Conservation (phyloP, 2,113 vertebrate genomes). For the Apeltes quadracus region DNA sequence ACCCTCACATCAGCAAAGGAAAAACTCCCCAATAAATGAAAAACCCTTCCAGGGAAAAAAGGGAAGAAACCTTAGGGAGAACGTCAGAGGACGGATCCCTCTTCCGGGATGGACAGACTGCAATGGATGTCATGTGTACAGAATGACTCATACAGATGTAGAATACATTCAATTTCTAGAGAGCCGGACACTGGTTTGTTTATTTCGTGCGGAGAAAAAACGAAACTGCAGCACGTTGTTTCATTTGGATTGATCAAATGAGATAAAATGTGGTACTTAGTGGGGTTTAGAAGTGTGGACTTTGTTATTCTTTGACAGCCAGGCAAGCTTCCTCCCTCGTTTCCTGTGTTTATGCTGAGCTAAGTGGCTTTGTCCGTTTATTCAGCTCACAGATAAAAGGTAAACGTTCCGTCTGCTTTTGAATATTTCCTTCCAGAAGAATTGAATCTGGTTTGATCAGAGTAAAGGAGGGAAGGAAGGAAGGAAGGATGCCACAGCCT, state of each 20-base stretch:
- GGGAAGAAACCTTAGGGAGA: too few species aligned
- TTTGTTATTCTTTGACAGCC: background rate
- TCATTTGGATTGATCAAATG: background rate
- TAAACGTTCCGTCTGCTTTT: conserved; percentile 1
- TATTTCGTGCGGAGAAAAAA: background rate
- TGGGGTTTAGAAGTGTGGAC: background rate
- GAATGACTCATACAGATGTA: too few species aligned
- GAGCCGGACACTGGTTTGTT: too few species aligned
- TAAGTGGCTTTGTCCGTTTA: background rate
- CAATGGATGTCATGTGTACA: too few species aligned
- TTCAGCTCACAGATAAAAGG: background rate
- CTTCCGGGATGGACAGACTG: too few species aligned
- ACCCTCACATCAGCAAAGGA: too few species aligned
- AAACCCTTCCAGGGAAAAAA: too few species aligned
- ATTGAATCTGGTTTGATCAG: background rate
- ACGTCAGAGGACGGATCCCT: too few species aligned
- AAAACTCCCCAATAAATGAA: too few species aligned
- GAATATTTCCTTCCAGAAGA: background rate
- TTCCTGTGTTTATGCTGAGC: background rate
- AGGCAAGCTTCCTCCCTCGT: background rate
- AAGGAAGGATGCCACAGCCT: conserved; percentile 36
- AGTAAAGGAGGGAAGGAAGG: conserved; percentile 4
- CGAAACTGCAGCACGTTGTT: background rate
- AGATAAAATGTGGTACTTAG: background rate
- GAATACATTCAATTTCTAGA: too few species aligned